These are phyloP conservation scores for Ophion costatus DNA, from an alignment of 2,888 invertebrate species.

Conservation along the genomic window DNA sequence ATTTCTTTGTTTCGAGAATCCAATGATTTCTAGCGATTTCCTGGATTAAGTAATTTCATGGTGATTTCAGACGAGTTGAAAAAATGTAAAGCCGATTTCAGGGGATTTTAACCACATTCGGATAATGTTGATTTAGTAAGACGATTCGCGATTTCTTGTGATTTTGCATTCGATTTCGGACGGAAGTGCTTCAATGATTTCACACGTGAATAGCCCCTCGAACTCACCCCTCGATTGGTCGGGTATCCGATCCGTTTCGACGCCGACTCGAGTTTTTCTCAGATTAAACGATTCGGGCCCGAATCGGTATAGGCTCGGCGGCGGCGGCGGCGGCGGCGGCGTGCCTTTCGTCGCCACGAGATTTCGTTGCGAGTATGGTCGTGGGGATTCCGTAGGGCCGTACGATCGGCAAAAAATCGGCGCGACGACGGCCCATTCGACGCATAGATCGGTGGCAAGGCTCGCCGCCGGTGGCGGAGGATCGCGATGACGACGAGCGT, in stretches of 20 bases:
- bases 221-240: conserved; percentile 51
- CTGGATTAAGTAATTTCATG: too few relatives aligned
- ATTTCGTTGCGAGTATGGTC: not conserved
- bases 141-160: too few relatives aligned
- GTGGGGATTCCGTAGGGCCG: not conserved
- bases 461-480: not conserved
- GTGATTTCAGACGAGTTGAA: too few relatives aligned
- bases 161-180: too few relatives aligned
- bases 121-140: too few relatives aligned
- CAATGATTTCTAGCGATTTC: too few relatives aligned
- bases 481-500: conserved; percentile 1
- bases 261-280: not conserved
- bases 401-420: conserved; percentile 20
- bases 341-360: conserved; percentile 7
- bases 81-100: too few relatives aligned
- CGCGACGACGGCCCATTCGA: not conserved
- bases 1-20: too few relatives aligned
- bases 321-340: not conserved
- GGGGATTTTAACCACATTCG: too few relatives aligned
- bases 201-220: too few relatives aligned
- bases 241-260: conserved; percentile 16
- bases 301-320: not conserved
- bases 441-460: conserved; percentile 11
- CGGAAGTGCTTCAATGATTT: too few relatives aligned
- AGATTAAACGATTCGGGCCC: not conserved